Percentiles rank a stretch among this genome's conserved stretches.
phyloP scores from a whole-genome alignment of 1,140 invertebrate genomes.

The Cardiocondyla obscurior region DNA sequence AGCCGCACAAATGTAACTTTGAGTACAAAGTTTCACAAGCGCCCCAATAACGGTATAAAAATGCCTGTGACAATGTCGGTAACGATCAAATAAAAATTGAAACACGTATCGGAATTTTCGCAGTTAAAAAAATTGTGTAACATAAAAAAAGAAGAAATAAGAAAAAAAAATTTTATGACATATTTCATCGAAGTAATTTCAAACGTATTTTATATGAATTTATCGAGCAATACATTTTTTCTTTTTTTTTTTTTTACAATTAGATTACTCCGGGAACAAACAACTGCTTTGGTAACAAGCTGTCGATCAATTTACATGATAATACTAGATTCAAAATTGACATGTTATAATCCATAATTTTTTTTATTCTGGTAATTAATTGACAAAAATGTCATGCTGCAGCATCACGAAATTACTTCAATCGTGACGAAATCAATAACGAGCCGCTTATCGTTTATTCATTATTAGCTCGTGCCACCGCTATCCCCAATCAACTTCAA shows the following conservation, averaged over 20 bases:
- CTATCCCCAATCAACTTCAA: constrained; percentile 62
- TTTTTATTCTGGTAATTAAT: neutral
- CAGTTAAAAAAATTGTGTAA: neutral
- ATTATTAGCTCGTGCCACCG: constrained; percentile 48
- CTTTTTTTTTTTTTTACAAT: neutral
- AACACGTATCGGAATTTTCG: neutral
- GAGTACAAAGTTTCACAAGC: neutral
- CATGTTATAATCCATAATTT: neutral
- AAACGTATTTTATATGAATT: neutral
- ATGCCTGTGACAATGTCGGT: neutral
- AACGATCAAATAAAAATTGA: neutral
- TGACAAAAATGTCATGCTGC: neutral
- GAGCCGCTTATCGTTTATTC: constrained; percentile 66
- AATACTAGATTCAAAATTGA: neutral
- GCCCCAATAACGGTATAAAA: neutral
- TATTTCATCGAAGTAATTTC: neutral
- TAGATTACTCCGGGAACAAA: neutral
- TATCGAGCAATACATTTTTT: neutral
- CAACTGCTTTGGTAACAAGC: neutral
- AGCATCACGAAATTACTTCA: neutral
- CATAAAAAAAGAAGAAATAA: neutral
- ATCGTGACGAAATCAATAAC: constrained; percentile 61
- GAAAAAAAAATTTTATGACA: neutral
- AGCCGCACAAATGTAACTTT: neutral
- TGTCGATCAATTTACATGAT: neutral